These are phyloP conservation scores for Spicauda simplicius DNA, from an alignment of 2,888 invertebrate species.

Conservation along the genomic window DNA sequence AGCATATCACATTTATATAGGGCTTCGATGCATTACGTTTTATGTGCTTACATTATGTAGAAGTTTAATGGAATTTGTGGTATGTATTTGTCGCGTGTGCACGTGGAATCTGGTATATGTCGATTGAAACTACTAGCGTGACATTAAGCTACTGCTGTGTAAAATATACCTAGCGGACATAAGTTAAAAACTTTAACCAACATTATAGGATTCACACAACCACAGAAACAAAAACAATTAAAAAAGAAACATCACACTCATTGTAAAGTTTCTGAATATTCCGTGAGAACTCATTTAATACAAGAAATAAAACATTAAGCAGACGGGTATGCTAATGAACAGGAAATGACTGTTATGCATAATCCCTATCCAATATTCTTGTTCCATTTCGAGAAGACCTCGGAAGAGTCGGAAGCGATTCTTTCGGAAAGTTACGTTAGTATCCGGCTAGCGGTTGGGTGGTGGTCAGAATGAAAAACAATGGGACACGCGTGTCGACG, in stretches of 20 bases:
- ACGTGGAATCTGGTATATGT: conserved; percentile 61
- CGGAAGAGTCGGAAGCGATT: conserved; percentile 49
- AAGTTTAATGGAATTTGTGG: neutral
- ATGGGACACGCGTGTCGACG: conserved; percentile 63
- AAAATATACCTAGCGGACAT: too few species aligned
- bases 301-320: neutral
- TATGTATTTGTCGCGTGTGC: conserved; percentile 53
- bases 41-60: neutral
- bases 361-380: conserved; percentile 36
- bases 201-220: too few species aligned
- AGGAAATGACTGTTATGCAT: conserved; percentile 39
- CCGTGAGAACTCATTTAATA: neutral
- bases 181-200: too few species aligned
- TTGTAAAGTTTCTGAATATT: neutral
- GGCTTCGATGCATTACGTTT: neutral
- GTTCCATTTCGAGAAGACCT: conserved; percentile 35
- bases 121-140: conserved; percentile 59
- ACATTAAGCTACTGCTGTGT: conserved; percentile 14
- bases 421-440: conserved; percentile 64
- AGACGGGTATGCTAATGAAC: conserved; percentile 22
- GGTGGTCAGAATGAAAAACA: conserved; percentile 57
- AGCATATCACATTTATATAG: neutral
- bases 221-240: conserved; percentile 43
- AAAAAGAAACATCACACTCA: neutral
- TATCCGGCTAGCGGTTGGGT: conserved; percentile 74